phyloP scores from a whole-genome alignment of 35 echinoderm and acorn worm species.

The Apostichopus japonicus region DNA sequence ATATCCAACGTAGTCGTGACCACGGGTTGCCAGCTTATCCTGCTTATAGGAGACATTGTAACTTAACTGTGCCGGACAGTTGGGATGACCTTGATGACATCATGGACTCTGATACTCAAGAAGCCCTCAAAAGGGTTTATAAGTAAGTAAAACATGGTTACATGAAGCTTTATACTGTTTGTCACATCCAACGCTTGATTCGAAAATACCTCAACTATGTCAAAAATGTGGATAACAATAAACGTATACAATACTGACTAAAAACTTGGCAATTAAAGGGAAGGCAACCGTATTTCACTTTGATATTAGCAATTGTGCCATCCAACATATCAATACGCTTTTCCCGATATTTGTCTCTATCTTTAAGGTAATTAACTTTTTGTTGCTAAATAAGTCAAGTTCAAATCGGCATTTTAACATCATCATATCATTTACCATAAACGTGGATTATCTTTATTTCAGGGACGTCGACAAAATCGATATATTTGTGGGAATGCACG shows the following conservation, averaged over 20 bases:
- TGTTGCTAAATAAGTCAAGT: too few species aligned
- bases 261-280: too few species aligned
- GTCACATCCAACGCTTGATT: too few species aligned
- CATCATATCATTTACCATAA: too few species aligned
- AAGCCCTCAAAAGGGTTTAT: neutral
- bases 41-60: neutral
- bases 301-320: too few species aligned
- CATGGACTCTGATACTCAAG: neutral
- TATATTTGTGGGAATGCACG: neutral
- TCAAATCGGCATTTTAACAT: too few species aligned
- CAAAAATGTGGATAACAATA: neutral
- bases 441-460: neutral
- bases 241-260: neutral
- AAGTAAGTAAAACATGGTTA: neutral
- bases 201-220: too few species aligned
- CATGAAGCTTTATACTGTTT: too few species aligned
- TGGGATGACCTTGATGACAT: neutral
- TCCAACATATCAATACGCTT: too few species aligned
- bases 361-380: neutral
- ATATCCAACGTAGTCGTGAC: neutral
- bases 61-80: neutral
- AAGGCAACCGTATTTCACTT: too few species aligned
- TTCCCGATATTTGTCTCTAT: too few species aligned
- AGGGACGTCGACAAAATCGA: neutral
- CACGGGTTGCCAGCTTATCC: constrained; percentile 48